These are phyloP conservation scores for Allolobophora icterica DNA, from an alignment of 2,888 invertebrate species.

Conservation along the genomic window DNA sequence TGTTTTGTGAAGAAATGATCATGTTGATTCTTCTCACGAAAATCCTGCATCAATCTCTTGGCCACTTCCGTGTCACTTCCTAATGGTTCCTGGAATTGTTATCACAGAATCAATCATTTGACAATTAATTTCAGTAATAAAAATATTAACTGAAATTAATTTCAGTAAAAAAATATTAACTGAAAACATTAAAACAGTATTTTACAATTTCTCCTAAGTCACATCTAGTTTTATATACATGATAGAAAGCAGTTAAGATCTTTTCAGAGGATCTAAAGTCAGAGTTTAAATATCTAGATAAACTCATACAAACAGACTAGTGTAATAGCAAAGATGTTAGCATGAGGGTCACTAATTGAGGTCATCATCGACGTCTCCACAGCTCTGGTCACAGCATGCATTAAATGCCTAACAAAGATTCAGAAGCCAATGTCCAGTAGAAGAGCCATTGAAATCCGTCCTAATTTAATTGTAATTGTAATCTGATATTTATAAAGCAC, in stretches of 20 bases:
- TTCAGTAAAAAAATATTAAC: no score
- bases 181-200: no score
- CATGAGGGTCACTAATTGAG: background rate
- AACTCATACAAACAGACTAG: background rate
- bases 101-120: background rate
- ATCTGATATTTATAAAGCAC: no score
- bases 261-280: background rate
- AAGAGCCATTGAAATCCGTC: background rate
- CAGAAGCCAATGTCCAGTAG: background rate
- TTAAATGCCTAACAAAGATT: background rate
- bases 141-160: no score
- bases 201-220: background rate
- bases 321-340: background rate
- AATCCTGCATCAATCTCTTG: slow-evolving; percentile 67
- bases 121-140: background rate
- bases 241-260: background rate
- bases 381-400: background rate
- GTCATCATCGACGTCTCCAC: background rate
- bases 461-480: no score
- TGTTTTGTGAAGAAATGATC: background rate
- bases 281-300: background rate
- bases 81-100: slow-evolving; percentile 46
- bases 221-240: background rate
- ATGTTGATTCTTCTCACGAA: slow-evolving; percentile 7
- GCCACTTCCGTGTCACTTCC: slow-evolving; percentile 51